Percentiles rank a stretch among this genome's conserved stretches.
These are phyloP conservation scores for Pomacea canaliculata DNA, from an alignment of 2,888 invertebrate species.

Conservation along the genomic window DNA sequence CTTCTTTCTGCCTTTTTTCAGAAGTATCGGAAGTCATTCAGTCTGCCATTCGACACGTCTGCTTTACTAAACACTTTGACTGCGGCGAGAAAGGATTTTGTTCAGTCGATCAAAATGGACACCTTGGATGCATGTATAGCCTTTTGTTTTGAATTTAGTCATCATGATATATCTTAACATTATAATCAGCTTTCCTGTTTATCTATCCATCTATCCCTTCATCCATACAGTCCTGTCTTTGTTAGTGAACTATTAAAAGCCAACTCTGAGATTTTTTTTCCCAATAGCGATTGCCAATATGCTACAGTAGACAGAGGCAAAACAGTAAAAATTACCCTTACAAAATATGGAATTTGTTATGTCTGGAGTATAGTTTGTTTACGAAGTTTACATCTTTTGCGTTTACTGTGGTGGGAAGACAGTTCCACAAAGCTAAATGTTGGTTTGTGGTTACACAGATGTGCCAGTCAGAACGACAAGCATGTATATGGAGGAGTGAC, in stretches of 20 bases:
- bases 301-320: too few relatives aligned
- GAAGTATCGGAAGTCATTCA: not conserved
- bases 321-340: too few relatives aligned
- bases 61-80: not conserved
- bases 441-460: not conserved
- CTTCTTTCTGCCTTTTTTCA: not conserved
- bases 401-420: too few relatives aligned
- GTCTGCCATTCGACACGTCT: not conserved
- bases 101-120: conserved; percentile 1
- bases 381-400: too few relatives aligned
- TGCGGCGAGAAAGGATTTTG: conserved; percentile 15
- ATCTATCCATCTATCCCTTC: not conserved
- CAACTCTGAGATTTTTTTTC: too few relatives aligned
- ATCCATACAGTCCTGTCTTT: not conserved
- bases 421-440: too few relatives aligned
- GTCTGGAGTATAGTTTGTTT: too few relatives aligned
- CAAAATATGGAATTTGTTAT: too few relatives aligned
- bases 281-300: too few relatives aligned
- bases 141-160: not conserved
- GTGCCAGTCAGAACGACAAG: not conserved
- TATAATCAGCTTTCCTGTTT: not conserved
- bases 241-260: too few relatives aligned
- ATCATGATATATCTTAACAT: not conserved
- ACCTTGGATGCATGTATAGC: not conserved
- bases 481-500: conserved; percentile 10